These are phyloP conservation scores for Coptodon rendalli DNA, from an alignment of 2,113 vertebrate species.

Conservation along the genomic window DNA sequence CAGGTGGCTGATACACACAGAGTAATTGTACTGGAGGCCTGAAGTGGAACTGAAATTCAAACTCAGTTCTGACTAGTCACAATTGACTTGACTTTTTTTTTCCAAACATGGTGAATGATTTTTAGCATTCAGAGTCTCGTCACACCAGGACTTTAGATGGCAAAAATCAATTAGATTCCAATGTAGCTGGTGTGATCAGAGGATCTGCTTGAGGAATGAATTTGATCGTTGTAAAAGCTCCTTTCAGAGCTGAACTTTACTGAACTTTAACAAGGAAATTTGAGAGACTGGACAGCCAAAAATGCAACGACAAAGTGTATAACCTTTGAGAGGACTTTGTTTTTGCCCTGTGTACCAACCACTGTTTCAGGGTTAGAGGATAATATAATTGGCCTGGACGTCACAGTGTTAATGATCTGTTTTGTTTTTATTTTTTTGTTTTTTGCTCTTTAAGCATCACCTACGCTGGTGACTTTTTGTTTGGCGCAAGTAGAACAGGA, in stretches of 20 bases:
- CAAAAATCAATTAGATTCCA: not conserved
- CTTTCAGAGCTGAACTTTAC: not conserved
- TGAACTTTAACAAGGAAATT: not conserved
- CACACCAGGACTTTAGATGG: not conserved
- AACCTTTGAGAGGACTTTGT: not conserved
- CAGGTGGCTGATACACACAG: not conserved
- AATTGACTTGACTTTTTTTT: not conserved
- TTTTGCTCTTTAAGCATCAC: not conserved
- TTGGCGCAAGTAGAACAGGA: not conserved
- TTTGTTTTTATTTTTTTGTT: not conserved
- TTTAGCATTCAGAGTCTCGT: not conserved
- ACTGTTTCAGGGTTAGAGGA: not conserved
- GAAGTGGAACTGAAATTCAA: not conserved
- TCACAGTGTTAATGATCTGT: not conserved
- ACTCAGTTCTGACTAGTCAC: not conserved
- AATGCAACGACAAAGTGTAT: not conserved
- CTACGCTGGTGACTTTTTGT: not conserved
- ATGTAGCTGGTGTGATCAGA: not conserved
- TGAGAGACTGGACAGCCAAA: not conserved
- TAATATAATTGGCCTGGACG: accelerated
- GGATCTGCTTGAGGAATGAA: not conserved
- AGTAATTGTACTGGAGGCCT: not conserved
- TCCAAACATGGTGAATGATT: not conserved
- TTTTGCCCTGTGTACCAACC: not conserved
- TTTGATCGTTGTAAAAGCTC: not conserved